These are phyloP conservation scores for Pterostichus madidus DNA, from an alignment of 2,888 invertebrate species.

Conservation along the genomic window DNA sequence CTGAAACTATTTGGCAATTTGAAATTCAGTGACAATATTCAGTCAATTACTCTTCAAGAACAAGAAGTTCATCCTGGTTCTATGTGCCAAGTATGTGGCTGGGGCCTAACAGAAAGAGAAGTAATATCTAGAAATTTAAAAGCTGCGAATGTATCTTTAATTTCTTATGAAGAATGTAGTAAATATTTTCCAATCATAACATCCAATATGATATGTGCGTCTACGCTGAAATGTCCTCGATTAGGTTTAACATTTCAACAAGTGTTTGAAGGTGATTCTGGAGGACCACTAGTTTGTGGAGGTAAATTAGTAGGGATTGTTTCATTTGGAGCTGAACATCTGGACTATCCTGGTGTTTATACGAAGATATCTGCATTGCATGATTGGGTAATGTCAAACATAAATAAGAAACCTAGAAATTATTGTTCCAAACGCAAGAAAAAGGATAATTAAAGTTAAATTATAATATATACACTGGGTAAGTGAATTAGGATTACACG, in stretches of 20 bases:
- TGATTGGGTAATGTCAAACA: constrained; percentile 9
- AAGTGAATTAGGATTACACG: no score
- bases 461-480: no score
- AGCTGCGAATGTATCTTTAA: constrained; percentile 23
- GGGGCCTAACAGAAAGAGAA: constrained; percentile 40
- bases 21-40: not conserved
- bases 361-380: constrained; percentile 22
- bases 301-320: constrained; percentile 27
- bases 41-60: constrained; percentile 41
- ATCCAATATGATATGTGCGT: constrained; percentile 43
- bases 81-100: constrained; percentile 13
- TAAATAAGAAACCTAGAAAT: not conserved
- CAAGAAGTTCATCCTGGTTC: not conserved
- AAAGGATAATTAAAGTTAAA: not conserved
- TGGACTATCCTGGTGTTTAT: not conserved
- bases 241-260: not conserved
- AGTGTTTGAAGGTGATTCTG: constrained; percentile 26
- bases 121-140: not conserved
- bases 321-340: constrained; percentile 27
- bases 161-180: constrained; percentile 22
- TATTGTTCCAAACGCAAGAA: constrained; percentile 7
- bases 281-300: constrained; percentile 21
- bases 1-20: constrained; percentile 31
- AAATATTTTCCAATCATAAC: not conserved
- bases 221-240: not conserved